Conservation (phyloP, 2,888 invertebrate genomes). For the Branchinecta sandiegonensis region DNA sequence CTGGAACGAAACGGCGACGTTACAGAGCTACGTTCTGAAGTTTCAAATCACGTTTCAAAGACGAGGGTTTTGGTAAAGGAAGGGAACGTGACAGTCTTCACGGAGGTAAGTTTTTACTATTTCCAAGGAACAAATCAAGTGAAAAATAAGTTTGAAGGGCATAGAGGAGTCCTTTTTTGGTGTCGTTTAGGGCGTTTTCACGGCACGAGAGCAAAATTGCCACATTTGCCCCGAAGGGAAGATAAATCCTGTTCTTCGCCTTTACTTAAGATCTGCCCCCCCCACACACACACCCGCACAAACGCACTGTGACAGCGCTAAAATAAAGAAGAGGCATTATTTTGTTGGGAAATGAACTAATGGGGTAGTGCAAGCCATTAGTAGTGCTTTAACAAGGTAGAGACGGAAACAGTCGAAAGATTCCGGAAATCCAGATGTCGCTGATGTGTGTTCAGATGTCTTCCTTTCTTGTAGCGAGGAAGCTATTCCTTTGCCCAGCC, state of each 20-base stretch:
- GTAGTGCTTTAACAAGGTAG: conserved; percentile 12
- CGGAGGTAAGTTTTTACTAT: conserved; percentile 38
- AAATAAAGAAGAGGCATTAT: no score
- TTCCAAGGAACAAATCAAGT: conserved; percentile 25
- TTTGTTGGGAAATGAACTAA: no score
- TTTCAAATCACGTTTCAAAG: conserved; percentile 41
- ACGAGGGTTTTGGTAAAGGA: conserved; percentile 44
- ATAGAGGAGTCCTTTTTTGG: not conserved
- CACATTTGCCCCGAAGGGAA: conserved; percentile 16
- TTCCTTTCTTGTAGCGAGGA: conserved; percentile 41
- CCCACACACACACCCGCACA: no score
- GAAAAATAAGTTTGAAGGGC: conserved; percentile 21
- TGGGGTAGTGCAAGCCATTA: no score
- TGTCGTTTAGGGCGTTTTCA: conserved; percentile 25
- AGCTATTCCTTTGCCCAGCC: conserved; percentile 50
- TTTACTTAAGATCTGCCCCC: no score
- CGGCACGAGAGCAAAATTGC: conserved; percentile 26
- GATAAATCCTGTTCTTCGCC: no score
- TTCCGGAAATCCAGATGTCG: conserved; percentile 26
- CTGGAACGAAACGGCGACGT: conserved; percentile 23
- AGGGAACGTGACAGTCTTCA: conserved; percentile 48
- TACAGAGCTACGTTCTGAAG: conserved; percentile 30
- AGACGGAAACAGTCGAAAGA: conserved; percentile 22
- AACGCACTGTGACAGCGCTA: no score
- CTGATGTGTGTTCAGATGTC: conserved; percentile 25